Evolutionary conservation across 1,140 invertebrate species (phyloP).

Genomic region (Drosophila pseudoobscura): DNA sequence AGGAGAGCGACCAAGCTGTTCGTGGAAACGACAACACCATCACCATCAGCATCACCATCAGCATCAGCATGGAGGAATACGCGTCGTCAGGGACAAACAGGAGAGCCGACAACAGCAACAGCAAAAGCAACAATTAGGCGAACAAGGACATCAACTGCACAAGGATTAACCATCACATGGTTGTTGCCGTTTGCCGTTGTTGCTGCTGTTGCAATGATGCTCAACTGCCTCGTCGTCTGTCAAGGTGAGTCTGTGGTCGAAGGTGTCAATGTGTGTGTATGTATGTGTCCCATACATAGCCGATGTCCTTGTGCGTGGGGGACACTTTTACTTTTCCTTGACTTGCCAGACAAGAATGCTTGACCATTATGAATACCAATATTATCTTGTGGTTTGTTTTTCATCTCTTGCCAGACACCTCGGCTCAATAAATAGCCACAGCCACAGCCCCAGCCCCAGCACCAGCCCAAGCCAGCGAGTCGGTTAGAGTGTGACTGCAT

Average conservation of each 20-base stretch:
- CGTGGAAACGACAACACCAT: constrained; percentile 46
- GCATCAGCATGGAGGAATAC: constrained; percentile 34
- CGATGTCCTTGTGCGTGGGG: neutral
- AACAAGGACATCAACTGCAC: constrained; percentile 26
- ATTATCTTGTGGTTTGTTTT: constrained; percentile 13
- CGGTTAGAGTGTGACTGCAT: constrained; percentile 13
- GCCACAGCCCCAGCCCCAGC: neutral
- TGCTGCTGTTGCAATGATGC: constrained; percentile 60
- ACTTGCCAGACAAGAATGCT: constrained; percentile 12
- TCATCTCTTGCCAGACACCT: constrained; percentile 8
- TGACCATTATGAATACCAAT: constrained; percentile 3
- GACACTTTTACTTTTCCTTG: constrained; percentile 26
- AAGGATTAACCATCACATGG: constrained; percentile 68
- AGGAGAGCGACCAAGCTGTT: constrained; percentile 39
- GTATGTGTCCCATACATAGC: neutral
- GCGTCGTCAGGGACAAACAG: constrained; percentile 68
- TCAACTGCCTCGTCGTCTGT: constrained; percentile 60
- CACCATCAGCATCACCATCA: too few species aligned
- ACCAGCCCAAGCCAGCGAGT: neutral
- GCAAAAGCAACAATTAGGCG: constrained; percentile 21
- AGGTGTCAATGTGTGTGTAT: neutral
- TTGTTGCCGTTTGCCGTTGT: constrained; percentile 52
- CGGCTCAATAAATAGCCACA: constrained; percentile 22
- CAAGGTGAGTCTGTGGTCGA: constrained; percentile 58
- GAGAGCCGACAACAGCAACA: constrained; percentile 28